phyloP scores from a whole-genome alignment of 2,113 vertebrate species.

The Leptobrachium ailaonicum region DNA sequence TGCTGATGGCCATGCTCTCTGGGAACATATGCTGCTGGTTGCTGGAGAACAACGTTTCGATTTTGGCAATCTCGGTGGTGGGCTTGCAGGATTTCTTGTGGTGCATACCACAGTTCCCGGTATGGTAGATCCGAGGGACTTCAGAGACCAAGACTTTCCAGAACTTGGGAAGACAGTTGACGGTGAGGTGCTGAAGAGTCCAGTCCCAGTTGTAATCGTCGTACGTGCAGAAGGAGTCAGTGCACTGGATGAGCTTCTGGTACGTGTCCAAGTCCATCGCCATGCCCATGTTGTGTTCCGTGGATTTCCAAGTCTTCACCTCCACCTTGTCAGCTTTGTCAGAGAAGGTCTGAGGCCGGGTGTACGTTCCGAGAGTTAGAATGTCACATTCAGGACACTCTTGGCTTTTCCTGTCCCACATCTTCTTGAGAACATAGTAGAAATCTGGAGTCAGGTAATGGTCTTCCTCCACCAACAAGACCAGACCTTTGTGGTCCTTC shows the following conservation, averaged over 20 bases:
- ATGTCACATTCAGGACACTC: conserved; percentile 90
- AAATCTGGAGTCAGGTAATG: conserved; percentile 91
- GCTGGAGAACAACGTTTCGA: conserved; percentile 85
- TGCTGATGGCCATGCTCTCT: conserved; percentile 78
- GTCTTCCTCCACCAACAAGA: conserved; percentile 93
- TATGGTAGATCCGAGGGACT: conserved; percentile 90
- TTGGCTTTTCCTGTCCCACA: conserved; percentile 73
- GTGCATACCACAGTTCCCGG: conserved; percentile 97
- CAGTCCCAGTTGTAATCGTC: conserved; percentile 99
- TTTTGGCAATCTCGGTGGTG: conserved; percentile 84
- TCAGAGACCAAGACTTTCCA: conserved; percentile 96
- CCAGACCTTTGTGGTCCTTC: conserved; percentile 76
- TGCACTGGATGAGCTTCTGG: conserved; percentile 85
- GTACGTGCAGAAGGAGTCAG: conserved; percentile 94
- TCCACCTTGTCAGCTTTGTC: conserved; percentile 88
- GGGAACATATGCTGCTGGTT: conserved; percentile 89
- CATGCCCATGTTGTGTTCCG: conserved; percentile 99
- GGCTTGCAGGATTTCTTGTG: conserved; percentile 93
- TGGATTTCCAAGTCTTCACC: conserved; percentile 95
- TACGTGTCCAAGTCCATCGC: conserved; percentile 84
- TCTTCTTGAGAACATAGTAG: conserved; percentile 82
- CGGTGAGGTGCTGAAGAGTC: conserved; percentile 92
- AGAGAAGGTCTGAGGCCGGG: conserved; percentile 73
- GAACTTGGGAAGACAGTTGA: conserved; percentile 88
- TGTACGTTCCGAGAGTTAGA: conserved; percentile 85